Evolutionary conservation across 2,113 vertebrate genomes (phyloP).

Genomic region (Osmerus mordax): DNA sequence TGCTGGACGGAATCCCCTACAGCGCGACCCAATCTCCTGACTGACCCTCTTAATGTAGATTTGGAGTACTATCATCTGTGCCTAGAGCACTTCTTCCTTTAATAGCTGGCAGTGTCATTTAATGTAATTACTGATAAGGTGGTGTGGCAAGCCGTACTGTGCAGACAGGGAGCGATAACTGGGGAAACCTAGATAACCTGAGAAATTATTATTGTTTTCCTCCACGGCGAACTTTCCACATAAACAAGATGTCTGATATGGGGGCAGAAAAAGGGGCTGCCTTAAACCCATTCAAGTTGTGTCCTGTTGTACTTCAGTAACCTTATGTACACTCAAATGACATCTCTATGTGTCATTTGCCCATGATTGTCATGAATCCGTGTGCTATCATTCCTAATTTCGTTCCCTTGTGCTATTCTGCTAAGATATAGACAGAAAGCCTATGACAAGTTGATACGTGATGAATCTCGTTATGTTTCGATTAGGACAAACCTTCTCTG

Average conservation of each 20-base stretch:
- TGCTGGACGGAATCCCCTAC: slow-evolving; percentile 22
- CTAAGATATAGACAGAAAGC: too few relatives aligned
- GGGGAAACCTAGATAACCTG: slow-evolving; percentile 28
- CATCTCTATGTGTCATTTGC: too few relatives aligned
- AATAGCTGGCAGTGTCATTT: slow-evolving; percentile 45
- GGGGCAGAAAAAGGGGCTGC: neutral
- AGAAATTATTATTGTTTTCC: slow-evolving; percentile 29
- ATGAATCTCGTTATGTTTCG: too few relatives aligned
- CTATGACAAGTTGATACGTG: too few relatives aligned
- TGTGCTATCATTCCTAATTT: too few relatives aligned
- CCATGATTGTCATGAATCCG: too few relatives aligned
- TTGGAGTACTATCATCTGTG: slow-evolving; percentile 27
- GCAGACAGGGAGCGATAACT: slow-evolving; percentile 21
- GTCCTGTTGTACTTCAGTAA: neutral
- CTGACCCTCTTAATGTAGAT: slow-evolving; percentile 26
- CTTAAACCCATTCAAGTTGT: neutral
- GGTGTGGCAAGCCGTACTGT: slow-evolving; percentile 7
- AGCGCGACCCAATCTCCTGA: slow-evolving; percentile 12
- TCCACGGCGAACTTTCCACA: slow-evolving; percentile 8
- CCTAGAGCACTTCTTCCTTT: slow-evolving; percentile 23
- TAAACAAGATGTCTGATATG: neutral
- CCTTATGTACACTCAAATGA: too few relatives aligned
- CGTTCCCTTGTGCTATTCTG: too few relatives aligned
- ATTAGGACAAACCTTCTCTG: too few relatives aligned
- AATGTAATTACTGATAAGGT: slow-evolving; percentile 55